A percentile compares a stretch with the other conserved stretches of the same genome.
Evolutionary conservation across 1,140 invertebrate species (phyloP).

Genomic region (Calliopsis andreniformis): DNA sequence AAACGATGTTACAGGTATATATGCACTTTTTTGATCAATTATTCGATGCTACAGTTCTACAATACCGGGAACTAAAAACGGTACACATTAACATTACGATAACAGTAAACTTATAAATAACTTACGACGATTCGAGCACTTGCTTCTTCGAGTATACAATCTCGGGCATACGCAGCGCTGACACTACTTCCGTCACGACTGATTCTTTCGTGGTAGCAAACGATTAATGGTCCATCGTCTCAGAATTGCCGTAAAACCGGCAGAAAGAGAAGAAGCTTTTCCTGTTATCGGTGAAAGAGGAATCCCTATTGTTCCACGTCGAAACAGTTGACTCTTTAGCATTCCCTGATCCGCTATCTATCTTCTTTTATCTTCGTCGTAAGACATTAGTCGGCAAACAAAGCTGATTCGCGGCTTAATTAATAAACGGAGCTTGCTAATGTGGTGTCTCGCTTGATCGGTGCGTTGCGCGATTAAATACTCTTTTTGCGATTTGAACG

Average conservation of each 20-base stretch:
- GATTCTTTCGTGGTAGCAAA: background rate
- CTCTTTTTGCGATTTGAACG: slow-evolving; percentile 47
- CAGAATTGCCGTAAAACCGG: background rate
- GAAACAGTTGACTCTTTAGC: too few relatives aligned
- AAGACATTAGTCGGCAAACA: background rate
- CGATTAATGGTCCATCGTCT: slow-evolving; percentile 15
- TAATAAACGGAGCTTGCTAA: background rate
- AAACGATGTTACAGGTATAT: slow-evolving; percentile 18
- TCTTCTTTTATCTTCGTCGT: background rate
- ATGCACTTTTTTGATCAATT: background rate
- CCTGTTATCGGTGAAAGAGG: too few relatives aligned
- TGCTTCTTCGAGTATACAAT: slow-evolving; percentile 15
- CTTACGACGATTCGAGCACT: slow-evolving; percentile 7
- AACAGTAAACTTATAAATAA: slow-evolving; percentile 29
- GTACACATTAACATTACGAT: slow-evolving; percentile 13
- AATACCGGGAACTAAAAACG: background rate
- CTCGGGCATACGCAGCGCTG: slow-evolving; percentile 9
- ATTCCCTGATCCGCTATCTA: too few relatives aligned
- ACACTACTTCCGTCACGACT: slow-evolving; percentile 1
- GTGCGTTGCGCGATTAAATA: slow-evolving; percentile 16
- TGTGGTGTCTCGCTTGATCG: background rate
- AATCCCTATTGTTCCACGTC: background rate
- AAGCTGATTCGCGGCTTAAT: slow-evolving; percentile 10
- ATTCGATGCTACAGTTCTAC: background rate
- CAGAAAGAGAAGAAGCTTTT: slow-evolving; percentile 12